Evolutionary conservation across 2,113 vertebrate species (phyloP), one percentile per base, ranked within the genome.

Genomic region (Origma solitaria): DNA sequence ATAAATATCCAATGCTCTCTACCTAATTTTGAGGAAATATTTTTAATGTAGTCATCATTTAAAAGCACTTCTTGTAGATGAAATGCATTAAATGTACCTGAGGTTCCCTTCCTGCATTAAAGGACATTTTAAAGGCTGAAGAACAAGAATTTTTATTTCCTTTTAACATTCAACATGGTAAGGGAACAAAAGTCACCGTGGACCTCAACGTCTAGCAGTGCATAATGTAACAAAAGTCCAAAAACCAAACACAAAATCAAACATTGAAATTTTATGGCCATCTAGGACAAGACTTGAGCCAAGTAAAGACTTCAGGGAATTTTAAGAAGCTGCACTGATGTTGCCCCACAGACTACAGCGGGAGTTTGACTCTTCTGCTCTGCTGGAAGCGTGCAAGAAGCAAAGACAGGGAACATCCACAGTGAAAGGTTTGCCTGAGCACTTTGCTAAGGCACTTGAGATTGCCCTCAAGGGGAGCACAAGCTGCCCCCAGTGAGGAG

Each of bases 31-130:
- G 76, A 82, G 56, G 64, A 90, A 93, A 75, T 60, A 78, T 40
- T 92, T 82, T 92, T 84, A 70, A 80, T 88, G 76, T 13, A 54
- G 45, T 42, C 82, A 81, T 70, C 49, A 64, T 76, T 77, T 92
- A 77, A 91, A 91, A 86, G 76, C 77, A 50, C 30, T 75, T 78
- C 51, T 93, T 49, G 19, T 7, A 78, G 64, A 79, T 12, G 7
- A 88, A 94, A 91, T 57, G 49, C 60, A 86, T 78, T 82, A 70
- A 82, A 86, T 6, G 44, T 58, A 88, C 44, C 42, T 3, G 1
- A 82, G 33, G 53, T 77, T 90, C 47, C 76, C 33, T 66, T 72
- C 49, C 54, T 70, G 33, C 35, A 70, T 53, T 88, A 88, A 62
- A 86, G 57, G 58, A 25, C 33, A 47, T 85, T 93, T 80, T 58